These are phyloP conservation scores for Spilosoma lubricipeda DNA, from an alignment of 2,888 invertebrate genomes.

Conservation along the genomic window DNA sequence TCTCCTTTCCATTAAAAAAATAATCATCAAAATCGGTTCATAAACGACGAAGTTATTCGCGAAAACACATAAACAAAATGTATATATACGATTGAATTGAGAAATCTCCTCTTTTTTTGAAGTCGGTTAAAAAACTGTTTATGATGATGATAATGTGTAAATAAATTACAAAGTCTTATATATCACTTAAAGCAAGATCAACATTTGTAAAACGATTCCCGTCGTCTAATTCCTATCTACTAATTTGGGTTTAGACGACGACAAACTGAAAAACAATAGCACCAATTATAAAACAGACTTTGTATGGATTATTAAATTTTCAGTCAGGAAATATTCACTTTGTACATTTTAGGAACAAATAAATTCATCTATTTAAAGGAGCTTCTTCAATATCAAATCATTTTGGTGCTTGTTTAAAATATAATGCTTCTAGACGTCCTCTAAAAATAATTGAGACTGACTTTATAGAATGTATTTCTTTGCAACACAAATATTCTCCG, in stretches of 20 bases:
- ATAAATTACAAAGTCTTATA: too few relatives aligned
- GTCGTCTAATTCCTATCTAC: background rate
- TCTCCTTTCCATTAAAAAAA: too few relatives aligned
- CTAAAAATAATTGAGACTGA: background rate
- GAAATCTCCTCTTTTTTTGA: too few relatives aligned
- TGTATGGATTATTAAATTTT: background rate
- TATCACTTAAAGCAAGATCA: background rate
- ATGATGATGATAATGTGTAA: too few relatives aligned
- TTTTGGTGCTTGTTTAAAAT: background rate
- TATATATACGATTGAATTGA: too few relatives aligned
- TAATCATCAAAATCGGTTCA: too few relatives aligned
- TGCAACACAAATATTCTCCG: background rate
- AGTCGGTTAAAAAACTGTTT: too few relatives aligned
- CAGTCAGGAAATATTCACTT: background rate
- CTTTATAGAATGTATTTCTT: background rate
- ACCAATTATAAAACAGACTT: background rate
- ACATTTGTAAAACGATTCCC: too few relatives aligned
- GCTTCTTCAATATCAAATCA: background rate
- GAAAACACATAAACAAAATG: too few relatives aligned
- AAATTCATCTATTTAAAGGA: background rate
- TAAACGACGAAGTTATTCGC: too few relatives aligned
- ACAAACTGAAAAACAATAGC: background rate
- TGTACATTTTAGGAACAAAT: background rate
- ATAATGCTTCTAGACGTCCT: background rate
- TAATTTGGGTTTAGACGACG: background rate